Evolutionary conservation across 2,888 invertebrate species (phyloP), one percentile per base, ranked within the genome.

Genomic region (Drosophila nr. perissopoda): DNA sequence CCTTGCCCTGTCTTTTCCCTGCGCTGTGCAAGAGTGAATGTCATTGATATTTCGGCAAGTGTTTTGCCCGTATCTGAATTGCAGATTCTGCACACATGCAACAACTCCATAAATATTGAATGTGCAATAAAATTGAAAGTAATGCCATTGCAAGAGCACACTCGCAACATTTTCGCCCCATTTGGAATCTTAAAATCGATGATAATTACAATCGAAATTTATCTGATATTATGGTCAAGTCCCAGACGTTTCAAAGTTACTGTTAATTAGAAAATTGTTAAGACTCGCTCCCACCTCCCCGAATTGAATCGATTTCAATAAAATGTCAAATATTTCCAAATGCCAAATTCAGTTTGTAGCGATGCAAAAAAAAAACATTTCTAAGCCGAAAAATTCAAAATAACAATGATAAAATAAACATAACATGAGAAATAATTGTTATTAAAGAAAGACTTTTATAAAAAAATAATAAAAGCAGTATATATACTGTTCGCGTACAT

Each of bases 221-320:
- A 84, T 76, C 65, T 72, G 66, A 66, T 69, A 74, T 49, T 57
- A 56, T 70, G 70, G 72, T 69, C 70, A 45, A 68, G 58, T 58
- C 59, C 45, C 78, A 71, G 52, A 60, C 66, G 31, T 40, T 59
- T 76, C 52, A 70, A 82, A 83, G 78, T 87, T 84, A 83, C 80
- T 83, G 83, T 82, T 87, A 87, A 83, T 87, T 84, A 80, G 80
- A 87, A 83, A 83, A 84, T 80, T 70, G 80, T 76, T 82, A 59
- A 61, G 61, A 48, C 40, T 25, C 10, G 27, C 11, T 11, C 18
- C 6, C 4, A 18, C 6, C 16, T 13, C 16, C 31, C 21, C 25
- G 2, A 33, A 62, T 7, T 4, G 6, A 40, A 52, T 67, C 49
- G 49, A 58, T 73, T 36, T 40, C 38, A 7, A 48, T 54, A 45